Percentiles rank a stretch among this genome's conserved stretches.
phyloP scores from a whole-genome alignment of 2,113 vertebrate species.

The Zosterops pallidus region DNA sequence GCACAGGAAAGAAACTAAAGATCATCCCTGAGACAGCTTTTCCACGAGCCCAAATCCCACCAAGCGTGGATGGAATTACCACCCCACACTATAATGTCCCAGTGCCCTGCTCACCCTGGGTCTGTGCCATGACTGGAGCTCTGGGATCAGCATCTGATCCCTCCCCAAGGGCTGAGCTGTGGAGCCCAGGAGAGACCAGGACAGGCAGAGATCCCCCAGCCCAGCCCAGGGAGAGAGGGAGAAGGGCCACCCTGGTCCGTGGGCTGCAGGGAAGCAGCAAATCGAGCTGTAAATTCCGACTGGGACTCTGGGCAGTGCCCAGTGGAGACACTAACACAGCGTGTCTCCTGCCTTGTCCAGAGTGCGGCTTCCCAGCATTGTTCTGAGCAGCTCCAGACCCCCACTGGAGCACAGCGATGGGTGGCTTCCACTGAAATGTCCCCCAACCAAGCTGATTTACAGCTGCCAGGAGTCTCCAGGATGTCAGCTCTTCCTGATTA shows the following conservation, averaged over 20 bases:
- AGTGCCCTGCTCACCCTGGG: rapidly evolving
- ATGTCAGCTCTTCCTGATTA: constrained; percentile 69
- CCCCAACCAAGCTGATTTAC: constrained; percentile 59
- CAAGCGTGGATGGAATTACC: not conserved
- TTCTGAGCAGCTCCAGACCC: constrained; percentile 54
- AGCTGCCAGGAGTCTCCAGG: constrained; percentile 59
- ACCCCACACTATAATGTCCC: rapidly evolving
- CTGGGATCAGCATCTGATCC: rapidly evolving
- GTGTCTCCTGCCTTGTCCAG: constrained; percentile 67
- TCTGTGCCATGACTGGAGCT: rapidly evolving
- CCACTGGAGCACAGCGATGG: constrained; percentile 57
- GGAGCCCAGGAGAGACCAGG: not conserved
- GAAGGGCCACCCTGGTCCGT: not conserved
- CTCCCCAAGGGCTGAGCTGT: rapidly evolving
- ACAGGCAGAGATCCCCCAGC: rapidly evolving
- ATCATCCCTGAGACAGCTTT: not conserved
- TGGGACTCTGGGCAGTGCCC: constrained; percentile 56
- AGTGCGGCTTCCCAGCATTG: constrained; percentile 65
- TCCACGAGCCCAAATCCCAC: not conserved
- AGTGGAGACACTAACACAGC: constrained; percentile 65
- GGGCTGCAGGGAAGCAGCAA: constrained; percentile 6
- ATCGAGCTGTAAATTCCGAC: not conserved
- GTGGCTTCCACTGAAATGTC: constrained; percentile 63
- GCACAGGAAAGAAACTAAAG: constrained; percentile 3
- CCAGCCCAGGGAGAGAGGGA: rapidly evolving